Evolutionary conservation across 1,140 invertebrate genomes (phyloP).

Genomic region (Papilio aristodemus): DNA sequence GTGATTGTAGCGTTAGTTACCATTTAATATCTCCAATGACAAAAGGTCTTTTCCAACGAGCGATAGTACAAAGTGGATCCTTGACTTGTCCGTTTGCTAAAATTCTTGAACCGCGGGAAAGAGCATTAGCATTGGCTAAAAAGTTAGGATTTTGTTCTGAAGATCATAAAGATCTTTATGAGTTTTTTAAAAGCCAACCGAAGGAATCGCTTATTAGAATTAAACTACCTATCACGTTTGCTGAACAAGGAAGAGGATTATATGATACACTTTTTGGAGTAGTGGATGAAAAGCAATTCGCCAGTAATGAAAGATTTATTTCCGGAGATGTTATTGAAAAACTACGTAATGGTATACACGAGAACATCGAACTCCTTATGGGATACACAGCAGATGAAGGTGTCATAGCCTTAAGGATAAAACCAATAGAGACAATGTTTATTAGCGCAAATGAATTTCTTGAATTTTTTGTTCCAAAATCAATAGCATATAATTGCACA

Average conservation of each 20-base stretch:
- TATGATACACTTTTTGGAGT: constrained; percentile 35
- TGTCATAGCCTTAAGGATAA: constrained; percentile 28
- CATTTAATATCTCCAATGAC: constrained; percentile 81
- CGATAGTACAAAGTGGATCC: constrained; percentile 46
- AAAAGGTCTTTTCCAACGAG: constrained; percentile 74
- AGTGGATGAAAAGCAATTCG: constrained; percentile 47
- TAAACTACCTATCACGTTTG: constrained; percentile 35
- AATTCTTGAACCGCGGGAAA: constrained; percentile 39
- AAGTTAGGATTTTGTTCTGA: constrained; percentile 43
- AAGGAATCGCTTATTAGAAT: constrained; percentile 37
- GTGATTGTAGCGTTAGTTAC: constrained; percentile 80
- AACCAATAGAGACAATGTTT: constrained; percentile 24
- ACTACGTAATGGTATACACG: constrained; percentile 42
- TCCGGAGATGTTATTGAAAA: constrained; percentile 40
- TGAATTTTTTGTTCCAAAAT: constrained; percentile 37
- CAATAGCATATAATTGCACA: constrained; percentile 27
- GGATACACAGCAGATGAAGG: constrained; percentile 47
- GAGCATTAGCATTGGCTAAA: constrained; percentile 43
- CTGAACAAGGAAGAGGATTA: constrained; percentile 32
- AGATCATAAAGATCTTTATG: constrained; percentile 42
- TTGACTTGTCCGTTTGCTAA: constrained; percentile 35
- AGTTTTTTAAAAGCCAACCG: constrained; percentile 46
- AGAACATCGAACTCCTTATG: constrained; percentile 47
- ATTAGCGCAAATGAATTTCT: constrained; percentile 39
- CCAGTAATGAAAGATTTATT: constrained; percentile 48